Conservation (phyloP, 2,113 vertebrate genomes). For the Caracal caracal region DNA sequence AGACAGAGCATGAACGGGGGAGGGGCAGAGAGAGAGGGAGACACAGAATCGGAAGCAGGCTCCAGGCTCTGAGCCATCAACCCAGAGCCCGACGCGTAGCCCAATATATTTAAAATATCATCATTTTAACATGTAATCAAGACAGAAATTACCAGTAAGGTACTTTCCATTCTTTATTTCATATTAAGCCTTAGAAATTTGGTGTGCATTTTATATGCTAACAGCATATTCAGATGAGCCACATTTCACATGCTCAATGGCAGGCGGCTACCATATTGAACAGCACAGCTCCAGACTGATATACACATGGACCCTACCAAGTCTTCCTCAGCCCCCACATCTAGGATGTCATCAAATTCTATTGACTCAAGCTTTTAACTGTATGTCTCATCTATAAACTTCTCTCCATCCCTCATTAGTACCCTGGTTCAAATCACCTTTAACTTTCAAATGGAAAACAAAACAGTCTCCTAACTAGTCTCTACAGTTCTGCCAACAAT, state of each 20-base stretch:
- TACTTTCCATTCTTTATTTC: constrained; percentile 16
- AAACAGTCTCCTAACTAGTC: neutral
- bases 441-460: constrained; percentile 17
- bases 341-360: neutral
- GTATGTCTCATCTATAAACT: neutral
- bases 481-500: neutral
- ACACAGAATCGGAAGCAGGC: too few relatives aligned
- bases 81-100: too few relatives aligned
- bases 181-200: neutral
- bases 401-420: neutral
- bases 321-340: neutral
- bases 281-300: neutral
- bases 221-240: neutral
- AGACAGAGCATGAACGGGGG: too few relatives aligned
- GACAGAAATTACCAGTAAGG: neutral
- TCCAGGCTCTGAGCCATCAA: too few relatives aligned
- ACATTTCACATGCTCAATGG: neutral
- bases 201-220: neutral
- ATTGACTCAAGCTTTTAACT: neutral
- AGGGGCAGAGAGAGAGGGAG: too few relatives aligned
- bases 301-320: neutral
- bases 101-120: neutral
- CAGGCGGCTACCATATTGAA: neutral
- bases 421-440: neutral
- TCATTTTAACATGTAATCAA: neutral